Percentiles rank a stretch among this genome's conserved stretches.
Conservation (phyloP, 37 sponge, comb jelly and placozoan species). For the Petrosia ficiformis region DNA sequence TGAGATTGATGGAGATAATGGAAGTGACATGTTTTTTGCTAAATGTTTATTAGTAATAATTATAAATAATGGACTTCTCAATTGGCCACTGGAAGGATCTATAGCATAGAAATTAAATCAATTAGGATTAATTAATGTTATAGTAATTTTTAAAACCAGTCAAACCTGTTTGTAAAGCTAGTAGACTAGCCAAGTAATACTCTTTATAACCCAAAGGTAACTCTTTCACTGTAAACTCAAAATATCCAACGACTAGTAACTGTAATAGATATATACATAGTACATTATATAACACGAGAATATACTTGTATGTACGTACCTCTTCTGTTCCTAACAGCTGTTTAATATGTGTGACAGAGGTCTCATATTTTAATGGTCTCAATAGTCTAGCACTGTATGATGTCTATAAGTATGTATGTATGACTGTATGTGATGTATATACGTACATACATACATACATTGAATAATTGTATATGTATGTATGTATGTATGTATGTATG, state of each 20-base stretch:
- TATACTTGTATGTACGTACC: not conserved
- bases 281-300: not conserved
- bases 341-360: slow-evolving; percentile 25
- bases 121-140: no score
- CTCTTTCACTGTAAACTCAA: not conserved
- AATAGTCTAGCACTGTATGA: slow-evolving; percentile 1
- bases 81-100: not conserved
- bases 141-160: no score
- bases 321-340: not conserved
- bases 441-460: no score
- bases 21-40: not conserved
- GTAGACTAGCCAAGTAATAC: not conserved
- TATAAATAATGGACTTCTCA: not conserved
- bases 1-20: not conserved
- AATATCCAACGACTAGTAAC: not conserved
- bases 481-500: no score
- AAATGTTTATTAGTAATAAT: not conserved
- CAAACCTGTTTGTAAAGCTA: not conserved
- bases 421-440: no score
- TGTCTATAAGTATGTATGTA: slow-evolving; percentile 23
- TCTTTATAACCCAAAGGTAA: not conserved
- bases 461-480: no score
- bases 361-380: not conserved
- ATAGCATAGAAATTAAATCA: no score
- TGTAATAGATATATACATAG: not conserved